phyloP scores from a whole-genome alignment of 2,113 vertebrate species.

The Lycaon pictus region DNA sequence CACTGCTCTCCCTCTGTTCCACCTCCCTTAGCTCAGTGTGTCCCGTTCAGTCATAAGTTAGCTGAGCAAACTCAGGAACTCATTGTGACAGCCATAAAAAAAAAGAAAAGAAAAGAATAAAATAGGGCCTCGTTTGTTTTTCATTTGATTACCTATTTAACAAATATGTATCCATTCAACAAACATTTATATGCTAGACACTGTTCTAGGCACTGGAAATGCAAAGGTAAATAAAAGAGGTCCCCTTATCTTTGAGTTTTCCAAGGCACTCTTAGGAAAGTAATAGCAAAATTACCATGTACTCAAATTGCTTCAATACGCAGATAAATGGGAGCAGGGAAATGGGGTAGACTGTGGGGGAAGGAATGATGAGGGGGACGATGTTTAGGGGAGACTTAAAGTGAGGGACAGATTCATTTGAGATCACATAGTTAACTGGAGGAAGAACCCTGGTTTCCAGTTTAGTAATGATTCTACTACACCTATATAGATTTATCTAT shows the following conservation, averaged over 20 bases:
- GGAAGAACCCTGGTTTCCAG: background rate
- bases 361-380: too few species aligned
- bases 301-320: background rate
- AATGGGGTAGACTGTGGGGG: background rate
- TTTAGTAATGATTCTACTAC: background rate
- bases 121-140: background rate
- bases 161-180: background rate
- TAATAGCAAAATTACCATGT: background rate
- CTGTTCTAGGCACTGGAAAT: background rate
- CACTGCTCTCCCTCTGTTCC: too few species aligned
- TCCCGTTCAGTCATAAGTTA: background rate
- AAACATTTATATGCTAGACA: background rate
- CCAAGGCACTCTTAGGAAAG: background rate
- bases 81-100: too few species aligned
- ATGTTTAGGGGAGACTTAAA: background rate
- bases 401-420: background rate
- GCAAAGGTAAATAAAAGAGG: background rate
- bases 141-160: constrained; percentile 7
- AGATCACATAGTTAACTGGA: background rate
- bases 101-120: too few species aligned
- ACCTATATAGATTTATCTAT: background rate
- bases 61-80: background rate
- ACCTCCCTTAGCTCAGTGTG: background rate
- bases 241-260: background rate
- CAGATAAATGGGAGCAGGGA: background rate